A percentile compares a stretch with the other conserved stretches of the same genome.
These are phyloP conservation scores for Terrapene triunguis DNA, from an alignment of 2,113 vertebrate genomes.

Conservation along the genomic window DNA sequence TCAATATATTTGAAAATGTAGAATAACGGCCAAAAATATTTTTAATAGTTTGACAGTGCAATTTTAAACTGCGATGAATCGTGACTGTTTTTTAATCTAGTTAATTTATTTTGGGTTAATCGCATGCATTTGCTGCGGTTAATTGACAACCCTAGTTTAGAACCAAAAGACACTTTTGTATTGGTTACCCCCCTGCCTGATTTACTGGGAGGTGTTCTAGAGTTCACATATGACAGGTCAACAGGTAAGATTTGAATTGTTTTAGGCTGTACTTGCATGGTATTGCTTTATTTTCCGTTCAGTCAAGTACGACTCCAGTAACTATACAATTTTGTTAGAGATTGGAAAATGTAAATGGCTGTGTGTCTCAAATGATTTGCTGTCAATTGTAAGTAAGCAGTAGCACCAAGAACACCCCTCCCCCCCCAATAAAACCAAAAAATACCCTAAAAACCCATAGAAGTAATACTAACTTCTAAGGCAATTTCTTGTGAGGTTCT, in stretches of 20 bases:
- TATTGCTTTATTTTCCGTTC: not conserved
- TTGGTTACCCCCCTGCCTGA: not conserved
- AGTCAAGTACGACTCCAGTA: not conserved
- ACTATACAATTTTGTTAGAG: not conserved
- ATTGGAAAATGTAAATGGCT: not conserved
- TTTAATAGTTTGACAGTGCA: too few relatives aligned
- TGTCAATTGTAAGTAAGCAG: not conserved
- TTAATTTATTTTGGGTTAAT: too few relatives aligned
- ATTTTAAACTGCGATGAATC: too few relatives aligned
- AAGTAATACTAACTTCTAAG: not conserved
- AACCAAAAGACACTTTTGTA: not conserved
- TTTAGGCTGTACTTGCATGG: not conserved
- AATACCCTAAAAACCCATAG: not conserved
- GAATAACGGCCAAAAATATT: too few relatives aligned
- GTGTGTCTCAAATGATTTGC: not conserved
- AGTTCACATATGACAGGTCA: not conserved
- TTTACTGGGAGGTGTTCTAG: not conserved
- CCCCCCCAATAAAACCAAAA: too few relatives aligned
- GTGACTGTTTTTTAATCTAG: too few relatives aligned
- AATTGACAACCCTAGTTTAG: not conserved
- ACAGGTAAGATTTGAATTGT: not conserved
- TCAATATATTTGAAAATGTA: too few relatives aligned
- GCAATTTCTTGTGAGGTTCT: not conserved
- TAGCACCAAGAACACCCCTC: too few relatives aligned
- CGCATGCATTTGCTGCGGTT: too few relatives aligned